Evolutionary conservation across 2,797 vertebrate genomes (phyloP), one percentile per base, ranked within the genome.

Genomic region (Diglossa cyanea): DNA sequence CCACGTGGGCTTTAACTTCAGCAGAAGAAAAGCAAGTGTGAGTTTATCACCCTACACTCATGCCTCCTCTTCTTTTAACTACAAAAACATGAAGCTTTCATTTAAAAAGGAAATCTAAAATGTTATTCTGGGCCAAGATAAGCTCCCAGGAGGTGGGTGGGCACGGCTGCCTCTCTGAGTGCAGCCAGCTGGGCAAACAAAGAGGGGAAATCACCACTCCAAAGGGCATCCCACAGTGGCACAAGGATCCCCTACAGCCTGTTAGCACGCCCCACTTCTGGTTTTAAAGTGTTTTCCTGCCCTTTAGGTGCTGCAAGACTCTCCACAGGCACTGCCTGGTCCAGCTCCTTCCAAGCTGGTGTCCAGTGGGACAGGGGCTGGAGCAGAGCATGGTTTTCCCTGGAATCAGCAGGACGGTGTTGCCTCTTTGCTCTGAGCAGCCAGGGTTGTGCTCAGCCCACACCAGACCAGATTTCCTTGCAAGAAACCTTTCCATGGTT

Each of bases 321-420:
- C n/a, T 31, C 5, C 44, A 57, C 39, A 80, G 42, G 60, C 25
- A 13, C 47, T 61, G 82, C 57, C 44, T 33, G 58, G 13, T 53
- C 39, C 3, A 11, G 80, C 14, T 82, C 45, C 62, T 62, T 48
- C 71, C 58, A 39, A 50, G 6, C 2, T 3, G 45, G 17, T 13
- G 42, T 24, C 47, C 16, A 12, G 42, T 1, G 51, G 72, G 55
- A 57, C 2, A 21, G 58, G 47, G 51, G 7, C 5, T 11, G 25
- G 75, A 72, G 39, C 35, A 72, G 58, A 33, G 2, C 25, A 2
- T 0, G 26, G 30, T 35, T 31, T 62, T 53, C 21, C 19, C 9
- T 0, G 0, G 2, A 7, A 28, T 4, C 6, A 37, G 8, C 0
- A 0, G 31, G 42, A 2, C 65, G 58, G 21, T 51, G 63, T 0